Base-by-base conservation (phyloP, 2,113 vertebrate species). In the Pedetes capensis region DNA sequence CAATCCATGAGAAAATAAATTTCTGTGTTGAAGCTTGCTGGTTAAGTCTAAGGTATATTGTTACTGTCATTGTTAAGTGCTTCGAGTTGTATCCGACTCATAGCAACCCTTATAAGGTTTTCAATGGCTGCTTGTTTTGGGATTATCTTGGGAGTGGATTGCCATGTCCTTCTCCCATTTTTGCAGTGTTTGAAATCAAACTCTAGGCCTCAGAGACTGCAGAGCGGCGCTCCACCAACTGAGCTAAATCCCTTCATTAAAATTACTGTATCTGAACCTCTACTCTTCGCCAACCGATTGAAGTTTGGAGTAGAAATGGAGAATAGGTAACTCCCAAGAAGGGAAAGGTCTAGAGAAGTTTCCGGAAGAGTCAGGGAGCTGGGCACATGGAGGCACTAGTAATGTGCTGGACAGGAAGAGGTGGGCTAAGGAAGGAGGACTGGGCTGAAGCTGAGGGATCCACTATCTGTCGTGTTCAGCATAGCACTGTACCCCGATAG, bases 391-490 rank as follows among this genome's bases (percentile, higher is more conserved):
- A n/a, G n/a, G 34, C 14, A 39, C 27, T 18, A 11, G 34, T 10
- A 20, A 39, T 1, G 3, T 18, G 13, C 8, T 51, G 18, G 29
- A 5, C 0, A 55, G 61, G 82, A 91, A 75, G 55, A 51, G 27
- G 34, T 2, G 14, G n/a, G n/a, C n/a, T n/a, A n/a, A n/a, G 39
- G 49, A 37, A 49, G 5, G 34, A 42, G 39, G 37, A 71, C 37
- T 3, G 12, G 34, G 69, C 8, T 6, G 2, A 32, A 39, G 17
- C 32, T 23, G 34, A 47, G n/a, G 34, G 10, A 18, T n/a, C 7
- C 29, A 53, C 0, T 2, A 10, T 7, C 1, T 8, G 9, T 23
- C 44, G 14, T n/a, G n/a, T n/a, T 29, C 29, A 44, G 4, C 11
- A 13, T 25, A 63, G 20, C 37, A 17, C 59, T 17, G 9, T 63